Evolutionary conservation across 2,888 invertebrate species (phyloP).

Genomic region (Hypsopygia costalis): DNA sequence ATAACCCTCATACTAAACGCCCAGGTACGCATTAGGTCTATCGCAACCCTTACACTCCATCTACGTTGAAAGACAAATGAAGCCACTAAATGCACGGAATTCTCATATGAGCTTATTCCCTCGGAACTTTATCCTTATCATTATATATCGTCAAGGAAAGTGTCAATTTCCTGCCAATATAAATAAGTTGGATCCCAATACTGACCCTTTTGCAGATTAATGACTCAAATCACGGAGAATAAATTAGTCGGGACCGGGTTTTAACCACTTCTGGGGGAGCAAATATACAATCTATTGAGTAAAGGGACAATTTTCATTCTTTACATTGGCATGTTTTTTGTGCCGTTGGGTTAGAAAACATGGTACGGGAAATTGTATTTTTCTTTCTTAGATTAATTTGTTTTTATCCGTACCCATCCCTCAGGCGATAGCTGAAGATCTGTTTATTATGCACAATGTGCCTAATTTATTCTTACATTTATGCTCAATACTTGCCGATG

Average conservation of each 20-base stretch:
- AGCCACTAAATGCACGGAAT: background rate
- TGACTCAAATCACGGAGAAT: background rate
- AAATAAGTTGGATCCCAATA: background rate
- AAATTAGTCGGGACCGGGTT: background rate
- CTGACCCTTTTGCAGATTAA: background rate
- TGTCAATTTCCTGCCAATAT: background rate
- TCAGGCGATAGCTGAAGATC: no score
- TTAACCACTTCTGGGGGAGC: background rate
- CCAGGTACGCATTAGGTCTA: no score
- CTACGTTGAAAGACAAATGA: background rate
- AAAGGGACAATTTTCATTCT: background rate
- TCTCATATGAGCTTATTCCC: background rate
- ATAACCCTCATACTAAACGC: no score
- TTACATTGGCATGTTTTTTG: no score
- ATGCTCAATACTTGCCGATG: no score
- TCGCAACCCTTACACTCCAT: background rate
- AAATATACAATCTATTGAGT: background rate
- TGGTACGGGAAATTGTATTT: no score
- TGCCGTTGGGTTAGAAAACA: no score
- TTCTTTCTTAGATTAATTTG: no score
- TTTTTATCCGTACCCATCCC: no score
- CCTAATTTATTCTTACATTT: no score
- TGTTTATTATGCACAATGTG: no score
- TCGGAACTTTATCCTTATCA: background rate
- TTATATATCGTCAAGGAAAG: background rate